Conservation (phyloP, 2,888 invertebrate species). For the Chymomyza procnemis region DNA sequence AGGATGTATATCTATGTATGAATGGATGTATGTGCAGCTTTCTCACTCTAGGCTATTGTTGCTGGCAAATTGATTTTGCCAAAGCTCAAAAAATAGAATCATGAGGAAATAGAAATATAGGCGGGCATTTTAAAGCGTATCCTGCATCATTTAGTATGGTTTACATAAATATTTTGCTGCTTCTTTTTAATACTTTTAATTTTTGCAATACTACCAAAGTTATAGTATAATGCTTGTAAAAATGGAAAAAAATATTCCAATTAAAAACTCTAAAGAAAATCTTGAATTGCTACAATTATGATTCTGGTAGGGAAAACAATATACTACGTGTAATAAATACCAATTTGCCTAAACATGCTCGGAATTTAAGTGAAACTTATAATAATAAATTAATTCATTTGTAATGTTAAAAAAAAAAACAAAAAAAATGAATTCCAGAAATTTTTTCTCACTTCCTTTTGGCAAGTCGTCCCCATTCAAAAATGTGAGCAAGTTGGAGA, state of each 20-base stretch:
- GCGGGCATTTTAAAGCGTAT: slow-evolving; percentile 1
- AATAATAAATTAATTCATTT: slow-evolving; percentile 71
- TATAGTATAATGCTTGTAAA: no score
- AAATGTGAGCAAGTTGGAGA: not conserved
- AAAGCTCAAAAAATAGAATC: slow-evolving; percentile 37
- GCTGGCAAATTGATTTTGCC: slow-evolving; percentile 58
- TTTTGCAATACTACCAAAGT: no score
- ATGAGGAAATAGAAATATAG: slow-evolving; percentile 11
- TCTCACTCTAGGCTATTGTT: slow-evolving; percentile 5
- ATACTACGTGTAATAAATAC: slow-evolving; percentile 16
- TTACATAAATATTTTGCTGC: no score
- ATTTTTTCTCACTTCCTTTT: slow-evolving; percentile 29
- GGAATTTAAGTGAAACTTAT: not conserved
- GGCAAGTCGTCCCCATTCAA: slow-evolving; percentile 1
- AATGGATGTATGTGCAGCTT: not conserved
- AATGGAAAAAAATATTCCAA: no score
- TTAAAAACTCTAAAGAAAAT: no score
- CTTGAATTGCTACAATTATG: no score
- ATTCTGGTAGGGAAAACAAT: no score
- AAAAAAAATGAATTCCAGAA: slow-evolving; percentile 38
- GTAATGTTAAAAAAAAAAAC: slow-evolving; percentile 32
- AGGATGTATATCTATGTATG: slow-evolving; percentile 1
- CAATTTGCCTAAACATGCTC: slow-evolving; percentile 44
- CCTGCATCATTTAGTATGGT: not conserved
- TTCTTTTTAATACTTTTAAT: not conserved